Conservation (phyloP, 2,888 invertebrate genomes). For the Cetonia aurata region DNA sequence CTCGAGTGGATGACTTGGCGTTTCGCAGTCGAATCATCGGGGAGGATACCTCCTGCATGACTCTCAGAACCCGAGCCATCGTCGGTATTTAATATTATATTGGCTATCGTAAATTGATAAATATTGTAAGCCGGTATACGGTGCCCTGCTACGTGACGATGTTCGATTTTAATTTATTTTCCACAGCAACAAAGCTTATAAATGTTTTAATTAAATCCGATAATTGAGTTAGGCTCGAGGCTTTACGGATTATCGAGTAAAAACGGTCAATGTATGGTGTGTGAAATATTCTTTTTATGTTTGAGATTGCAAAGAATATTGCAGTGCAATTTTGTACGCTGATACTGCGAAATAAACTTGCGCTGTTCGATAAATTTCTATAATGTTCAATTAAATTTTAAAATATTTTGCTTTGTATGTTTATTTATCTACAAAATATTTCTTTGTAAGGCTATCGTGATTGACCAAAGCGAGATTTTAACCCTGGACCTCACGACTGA, state of each 20-base stretch:
- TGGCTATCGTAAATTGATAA: slow-evolving; percentile 45
- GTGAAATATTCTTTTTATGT: not conserved
- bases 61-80: slow-evolving; percentile 37
- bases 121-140: slow-evolving; percentile 24
- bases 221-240: slow-evolving; percentile 36
- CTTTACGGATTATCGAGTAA: slow-evolving; percentile 10
- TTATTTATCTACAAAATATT: too few species aligned
- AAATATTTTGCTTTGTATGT: too few species aligned
- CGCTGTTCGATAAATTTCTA: too few species aligned
- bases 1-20: slow-evolving; percentile 52
- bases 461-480: too few species aligned
- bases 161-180: slow-evolving; percentile 42
- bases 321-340: too few species aligned
- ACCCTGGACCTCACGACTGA: too few species aligned
- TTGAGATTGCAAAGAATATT: not conserved
- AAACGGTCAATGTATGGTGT: slow-evolving; percentile 1
- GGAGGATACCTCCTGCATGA: slow-evolving; percentile 41
- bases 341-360: too few species aligned
- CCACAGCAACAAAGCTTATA: slow-evolving; percentile 32
- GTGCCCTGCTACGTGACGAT: slow-evolving; percentile 29
- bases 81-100: slow-evolving; percentile 42
- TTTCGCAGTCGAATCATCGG: slow-evolving; percentile 43
- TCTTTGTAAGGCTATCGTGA: too few species aligned
- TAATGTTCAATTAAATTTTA: too few species aligned
- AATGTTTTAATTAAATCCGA: slow-evolving; percentile 39